Evolutionary conservation across 1,140 invertebrate species (phyloP).

Genomic region (Teleopsis dalmanni): DNA sequence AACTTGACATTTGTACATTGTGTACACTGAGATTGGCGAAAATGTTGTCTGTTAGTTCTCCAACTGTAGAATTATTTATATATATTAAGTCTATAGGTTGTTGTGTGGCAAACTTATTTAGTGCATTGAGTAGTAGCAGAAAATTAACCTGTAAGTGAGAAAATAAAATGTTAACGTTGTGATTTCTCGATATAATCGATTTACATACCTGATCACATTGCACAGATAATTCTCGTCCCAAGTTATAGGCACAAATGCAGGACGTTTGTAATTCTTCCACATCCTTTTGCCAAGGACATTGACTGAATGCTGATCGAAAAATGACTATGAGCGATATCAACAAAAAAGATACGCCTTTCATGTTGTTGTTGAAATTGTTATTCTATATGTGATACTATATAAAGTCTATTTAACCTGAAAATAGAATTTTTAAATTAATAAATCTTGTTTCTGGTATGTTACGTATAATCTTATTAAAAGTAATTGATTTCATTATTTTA

Average conservation of each 20-base stretch:
- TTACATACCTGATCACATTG: slow-evolving; percentile 70
- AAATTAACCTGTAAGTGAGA: slow-evolving; percentile 62
- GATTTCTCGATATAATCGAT: not conserved
- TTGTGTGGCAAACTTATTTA: slow-evolving; percentile 60
- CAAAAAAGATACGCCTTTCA: no score
- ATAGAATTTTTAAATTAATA: no score
- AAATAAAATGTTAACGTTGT: not conserved
- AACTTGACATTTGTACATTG: slow-evolving; percentile 78
- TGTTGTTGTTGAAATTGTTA: no score
- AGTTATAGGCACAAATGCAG: slow-evolving; percentile 80
- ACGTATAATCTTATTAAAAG: no score
- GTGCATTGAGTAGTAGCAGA: slow-evolving; percentile 57
- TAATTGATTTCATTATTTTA: no score
- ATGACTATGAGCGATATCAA: no score
- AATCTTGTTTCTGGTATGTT: no score
- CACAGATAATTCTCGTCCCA: slow-evolving; percentile 71
- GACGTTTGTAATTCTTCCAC: slow-evolving; percentile 68
- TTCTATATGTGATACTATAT: no score
- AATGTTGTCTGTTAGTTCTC: slow-evolving; percentile 56
- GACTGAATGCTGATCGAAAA: no score
- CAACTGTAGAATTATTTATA: slow-evolving; percentile 77
- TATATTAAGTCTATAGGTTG: slow-evolving; percentile 75
- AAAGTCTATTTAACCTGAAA: no score
- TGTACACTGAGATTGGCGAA: slow-evolving; percentile 70
- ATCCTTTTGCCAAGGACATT: slow-evolving; percentile 78